Percentiles rank a stretch among this genome's conserved stretches.
phyloP scores from a whole-genome alignment of 2,888 invertebrate genomes.

The Meiosimyza decipiens region DNA sequence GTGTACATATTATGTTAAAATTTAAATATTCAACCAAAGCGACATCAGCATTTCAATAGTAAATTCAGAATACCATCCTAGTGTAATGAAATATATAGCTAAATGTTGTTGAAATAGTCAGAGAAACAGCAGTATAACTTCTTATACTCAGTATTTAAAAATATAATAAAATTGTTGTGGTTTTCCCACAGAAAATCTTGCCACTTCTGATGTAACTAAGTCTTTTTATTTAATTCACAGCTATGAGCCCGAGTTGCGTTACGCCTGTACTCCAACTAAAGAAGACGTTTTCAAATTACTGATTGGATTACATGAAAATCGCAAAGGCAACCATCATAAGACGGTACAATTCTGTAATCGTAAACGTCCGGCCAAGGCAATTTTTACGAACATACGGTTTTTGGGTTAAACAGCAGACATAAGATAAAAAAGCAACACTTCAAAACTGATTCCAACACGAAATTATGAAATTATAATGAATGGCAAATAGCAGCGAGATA shows the following conservation, averaged over 20 bases:
- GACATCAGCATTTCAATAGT: no score
- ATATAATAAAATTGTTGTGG: not conserved
- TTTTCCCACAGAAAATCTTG: not conserved
- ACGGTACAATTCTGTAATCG: constrained; percentile 75
- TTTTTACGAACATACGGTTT: constrained; percentile 75
- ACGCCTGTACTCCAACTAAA: constrained; percentile 73
- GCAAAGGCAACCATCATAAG: constrained; percentile 69
- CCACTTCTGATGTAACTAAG: not conserved
- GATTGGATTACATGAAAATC: constrained; percentile 72
- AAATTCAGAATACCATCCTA: no score
- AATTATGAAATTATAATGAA: not conserved
- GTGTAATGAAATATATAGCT: no score
- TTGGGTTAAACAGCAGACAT: constrained; percentile 67
- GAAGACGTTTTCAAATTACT: constrained; percentile 73
- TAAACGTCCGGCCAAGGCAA: constrained; percentile 71
- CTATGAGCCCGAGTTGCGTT: constrained; percentile 72
- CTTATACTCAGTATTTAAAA: no score
- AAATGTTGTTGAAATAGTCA: no score
- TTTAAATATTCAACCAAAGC: no score
- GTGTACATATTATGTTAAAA: no score
- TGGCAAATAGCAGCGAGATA: constrained; percentile 25
- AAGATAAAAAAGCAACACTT: not conserved
- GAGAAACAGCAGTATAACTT: not conserved
- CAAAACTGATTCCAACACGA: constrained; percentile 27
- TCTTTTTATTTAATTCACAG: constrained; percentile 48